These are phyloP conservation scores for Pharmacophagus antenor DNA, from an alignment of 2,888 invertebrate species.

Conservation along the genomic window DNA sequence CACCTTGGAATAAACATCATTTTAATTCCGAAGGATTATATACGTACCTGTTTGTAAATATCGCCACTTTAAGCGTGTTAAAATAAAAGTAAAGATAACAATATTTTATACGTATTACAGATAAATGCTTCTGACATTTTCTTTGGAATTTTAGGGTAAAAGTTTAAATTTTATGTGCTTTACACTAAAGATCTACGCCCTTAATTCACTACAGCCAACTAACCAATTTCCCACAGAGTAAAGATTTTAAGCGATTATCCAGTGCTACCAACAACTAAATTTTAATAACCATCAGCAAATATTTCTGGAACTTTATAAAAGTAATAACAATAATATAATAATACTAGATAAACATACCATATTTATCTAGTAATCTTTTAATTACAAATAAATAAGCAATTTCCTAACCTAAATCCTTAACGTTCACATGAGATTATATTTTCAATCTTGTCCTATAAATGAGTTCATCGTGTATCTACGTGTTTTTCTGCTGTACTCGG, in stretches of 20 bases:
- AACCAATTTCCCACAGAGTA: conserved; percentile 29
- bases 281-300: background rate
- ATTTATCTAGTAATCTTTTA: no score
- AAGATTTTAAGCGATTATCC: background rate
- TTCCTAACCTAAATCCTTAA: no score
- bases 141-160: no score
- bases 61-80: conserved; percentile 42
- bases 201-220: conserved; percentile 26
- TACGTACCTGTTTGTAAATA: conserved; percentile 76
- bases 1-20: conserved; percentile 30
- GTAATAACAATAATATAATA: no score
- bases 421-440: no score
- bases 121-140: conserved; percentile 29
- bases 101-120: conserved; percentile 16
- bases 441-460: no score
- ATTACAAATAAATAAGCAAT: no score
- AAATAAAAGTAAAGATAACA: conserved; percentile 23
- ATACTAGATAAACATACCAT: no score
- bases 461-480: no score
- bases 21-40: conserved; percentile 50
- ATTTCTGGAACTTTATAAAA: no score
- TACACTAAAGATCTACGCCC: conserved; percentile 17
- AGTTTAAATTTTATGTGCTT: conserved; percentile 17
- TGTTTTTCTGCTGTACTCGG: no score
- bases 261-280: conserved; percentile 1